Evolutionary conservation across 2,797 vertebrate genomes (phyloP).

Genomic region (Chaetodon trifasciatus): DNA sequence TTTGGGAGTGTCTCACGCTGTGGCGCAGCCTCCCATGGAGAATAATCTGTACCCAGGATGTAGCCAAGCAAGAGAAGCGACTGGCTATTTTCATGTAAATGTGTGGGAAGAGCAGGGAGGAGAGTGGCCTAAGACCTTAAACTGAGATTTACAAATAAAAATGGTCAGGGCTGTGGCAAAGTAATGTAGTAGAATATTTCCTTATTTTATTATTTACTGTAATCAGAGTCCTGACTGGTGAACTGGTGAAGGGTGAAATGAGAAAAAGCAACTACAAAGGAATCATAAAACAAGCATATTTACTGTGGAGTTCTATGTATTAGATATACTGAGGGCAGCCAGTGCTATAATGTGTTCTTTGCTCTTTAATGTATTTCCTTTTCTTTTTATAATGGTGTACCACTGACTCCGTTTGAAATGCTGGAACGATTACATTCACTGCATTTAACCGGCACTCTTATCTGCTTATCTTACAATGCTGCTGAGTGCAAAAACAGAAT

Average conservation of each 20-base stretch:
- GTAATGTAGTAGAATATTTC: conserved; percentile 17
- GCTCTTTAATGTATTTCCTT: conserved; percentile 36
- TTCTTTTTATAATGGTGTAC: conserved; percentile 41
- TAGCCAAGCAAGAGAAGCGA: conserved; percentile 21
- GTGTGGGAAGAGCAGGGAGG: conserved; percentile 8
- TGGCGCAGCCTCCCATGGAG: conserved; percentile 28
- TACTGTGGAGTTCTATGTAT: background rate
- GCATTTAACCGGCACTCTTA: conserved; percentile 57
- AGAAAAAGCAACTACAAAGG: conserved; percentile 58
- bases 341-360: background rate
- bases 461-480: conserved; percentile 38
- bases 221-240: conserved; percentile 26
- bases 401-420: conserved; percentile 35
- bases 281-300: conserved; percentile 45
- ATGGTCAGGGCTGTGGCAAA: conserved; percentile 3
- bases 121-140: background rate
- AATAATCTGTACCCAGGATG: conserved; percentile 40
- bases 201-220: conserved; percentile 50
- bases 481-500: conserved; percentile 38
- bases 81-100: conserved; percentile 37
- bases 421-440: conserved; percentile 59
- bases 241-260: conserved; percentile 72
- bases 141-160: conserved; percentile 40
- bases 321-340: conserved; percentile 1
- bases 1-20: conserved; percentile 55